A percentile compares a stretch with the other conserved stretches of the same genome.
Evolutionary conservation across 2,888 invertebrate genomes (phyloP).

Genomic region (Meandrusa payeni): DNA sequence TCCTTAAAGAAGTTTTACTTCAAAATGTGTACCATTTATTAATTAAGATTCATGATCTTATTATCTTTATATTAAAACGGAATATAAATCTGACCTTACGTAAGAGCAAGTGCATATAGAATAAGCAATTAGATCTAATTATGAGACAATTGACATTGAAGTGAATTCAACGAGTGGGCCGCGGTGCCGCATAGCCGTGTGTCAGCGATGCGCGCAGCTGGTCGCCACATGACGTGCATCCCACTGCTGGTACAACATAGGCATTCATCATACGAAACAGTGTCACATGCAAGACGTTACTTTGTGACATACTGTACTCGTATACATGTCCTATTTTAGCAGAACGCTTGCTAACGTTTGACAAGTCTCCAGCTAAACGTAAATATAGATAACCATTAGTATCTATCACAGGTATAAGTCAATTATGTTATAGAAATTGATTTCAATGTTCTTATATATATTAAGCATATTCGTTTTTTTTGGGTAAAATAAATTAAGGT

Average conservation of each 20-base stretch:
- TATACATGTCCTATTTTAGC: constrained; percentile 1
- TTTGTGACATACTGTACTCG: neutral
- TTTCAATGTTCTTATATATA: too few relatives aligned
- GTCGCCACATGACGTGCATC: constrained; percentile 34
- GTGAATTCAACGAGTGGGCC: constrained; percentile 37
- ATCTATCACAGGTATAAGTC: too few relatives aligned
- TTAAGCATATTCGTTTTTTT: too few relatives aligned
- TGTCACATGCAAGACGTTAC: constrained; percentile 20
- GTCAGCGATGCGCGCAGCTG: constrained; percentile 44
- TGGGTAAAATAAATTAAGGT: too few relatives aligned
- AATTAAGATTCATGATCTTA: too few relatives aligned
- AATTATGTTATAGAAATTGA: too few relatives aligned
- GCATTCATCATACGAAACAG: constrained; percentile 24
- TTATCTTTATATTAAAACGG: too few relatives aligned
- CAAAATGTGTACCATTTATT: too few relatives aligned
- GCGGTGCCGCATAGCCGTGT: constrained; percentile 37
- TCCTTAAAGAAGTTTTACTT: too few relatives aligned
- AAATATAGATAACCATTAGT: neutral
- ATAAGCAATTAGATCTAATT: constrained; percentile 30
- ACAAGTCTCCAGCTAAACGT: neutral
- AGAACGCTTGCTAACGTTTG: neutral
- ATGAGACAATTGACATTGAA: constrained; percentile 47
- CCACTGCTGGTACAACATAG: constrained; percentile 31
- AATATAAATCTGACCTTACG: too few relatives aligned
- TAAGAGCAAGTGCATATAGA: constrained; percentile 21